These are phyloP conservation scores for Aplodontia rufa DNA, from an alignment of 2,113 vertebrate species.

Conservation along the genomic window DNA sequence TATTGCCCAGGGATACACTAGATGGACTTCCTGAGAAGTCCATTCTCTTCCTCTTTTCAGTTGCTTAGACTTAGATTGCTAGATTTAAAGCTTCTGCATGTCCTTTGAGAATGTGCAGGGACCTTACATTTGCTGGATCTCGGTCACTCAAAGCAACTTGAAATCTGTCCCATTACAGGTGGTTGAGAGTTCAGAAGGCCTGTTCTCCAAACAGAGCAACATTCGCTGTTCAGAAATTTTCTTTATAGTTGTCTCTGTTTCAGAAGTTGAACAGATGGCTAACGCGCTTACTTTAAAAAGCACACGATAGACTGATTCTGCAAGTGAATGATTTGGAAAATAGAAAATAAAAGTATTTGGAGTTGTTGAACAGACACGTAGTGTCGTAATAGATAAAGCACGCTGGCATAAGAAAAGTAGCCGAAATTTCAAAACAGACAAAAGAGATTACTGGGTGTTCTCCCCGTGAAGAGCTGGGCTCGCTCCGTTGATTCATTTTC, in stretches of 20 bases:
- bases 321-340: neutral
- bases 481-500: neutral
- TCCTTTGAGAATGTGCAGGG: neutral
- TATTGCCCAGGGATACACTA: neutral
- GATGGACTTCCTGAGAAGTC: neutral
- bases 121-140: neutral
- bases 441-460: neutral
- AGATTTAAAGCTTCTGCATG: neutral
- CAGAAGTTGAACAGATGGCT: neutral
- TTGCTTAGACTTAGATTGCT: neutral
- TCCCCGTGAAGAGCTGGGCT: neutral
- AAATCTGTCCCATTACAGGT: neutral
- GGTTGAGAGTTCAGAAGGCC: neutral
- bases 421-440: neutral
- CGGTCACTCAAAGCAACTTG: neutral
- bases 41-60: neutral
- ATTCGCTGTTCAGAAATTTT: neutral
- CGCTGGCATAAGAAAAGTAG: neutral
- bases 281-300: neutral
- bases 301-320: neutral
- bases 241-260: neutral
- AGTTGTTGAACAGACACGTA: neutral
- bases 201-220: neutral
- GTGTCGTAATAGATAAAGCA: neutral
- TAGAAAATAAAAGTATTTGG: conserved; percentile 6